Conservation (phyloP, 2,888 invertebrate species). For the Ectemnius continuus region DNA sequence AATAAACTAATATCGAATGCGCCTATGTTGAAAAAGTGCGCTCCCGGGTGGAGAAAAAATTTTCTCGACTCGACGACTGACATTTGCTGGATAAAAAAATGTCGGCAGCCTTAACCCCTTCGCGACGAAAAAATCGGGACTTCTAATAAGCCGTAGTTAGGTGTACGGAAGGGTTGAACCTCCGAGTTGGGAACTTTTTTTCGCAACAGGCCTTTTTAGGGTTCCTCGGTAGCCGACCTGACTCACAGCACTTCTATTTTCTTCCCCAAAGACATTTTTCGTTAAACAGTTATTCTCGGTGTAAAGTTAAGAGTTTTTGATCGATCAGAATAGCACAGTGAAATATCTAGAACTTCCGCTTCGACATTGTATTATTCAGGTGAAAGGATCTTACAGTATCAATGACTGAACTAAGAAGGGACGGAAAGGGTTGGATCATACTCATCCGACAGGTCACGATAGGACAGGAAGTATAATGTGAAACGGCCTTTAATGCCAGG, state of each 20-base stretch:
- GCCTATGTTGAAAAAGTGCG: constrained; percentile 20
- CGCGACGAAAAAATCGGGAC: constrained; percentile 45
- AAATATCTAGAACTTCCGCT: no score
- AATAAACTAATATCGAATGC: constrained; percentile 41
- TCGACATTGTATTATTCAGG: no score
- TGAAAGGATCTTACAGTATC: neutral
- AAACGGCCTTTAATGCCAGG: constrained; percentile 18
- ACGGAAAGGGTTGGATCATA: neutral
- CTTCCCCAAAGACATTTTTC: no score
- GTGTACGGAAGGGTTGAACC: constrained; percentile 28
- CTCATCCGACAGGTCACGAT: neutral
- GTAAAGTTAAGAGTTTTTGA: no score
- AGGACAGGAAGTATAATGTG: no score
- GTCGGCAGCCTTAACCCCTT: neutral
- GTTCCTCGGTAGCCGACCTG: constrained; percentile 5
- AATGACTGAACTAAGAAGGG: constrained; percentile 25
- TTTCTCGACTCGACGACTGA: neutral
- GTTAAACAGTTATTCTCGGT: no score
- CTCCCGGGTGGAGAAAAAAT: constrained; percentile 18
- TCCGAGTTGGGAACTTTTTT: constrained; percentile 10
- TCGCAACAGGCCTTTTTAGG: neutral
- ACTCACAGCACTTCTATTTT: neutral
- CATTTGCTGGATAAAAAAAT: constrained; percentile 38
- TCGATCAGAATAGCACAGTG: no score
- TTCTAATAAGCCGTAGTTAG: constrained; percentile 52